Base-by-base conservation (phyloP, 2,888 invertebrate species). In the Embidobia sp. region DNA sequence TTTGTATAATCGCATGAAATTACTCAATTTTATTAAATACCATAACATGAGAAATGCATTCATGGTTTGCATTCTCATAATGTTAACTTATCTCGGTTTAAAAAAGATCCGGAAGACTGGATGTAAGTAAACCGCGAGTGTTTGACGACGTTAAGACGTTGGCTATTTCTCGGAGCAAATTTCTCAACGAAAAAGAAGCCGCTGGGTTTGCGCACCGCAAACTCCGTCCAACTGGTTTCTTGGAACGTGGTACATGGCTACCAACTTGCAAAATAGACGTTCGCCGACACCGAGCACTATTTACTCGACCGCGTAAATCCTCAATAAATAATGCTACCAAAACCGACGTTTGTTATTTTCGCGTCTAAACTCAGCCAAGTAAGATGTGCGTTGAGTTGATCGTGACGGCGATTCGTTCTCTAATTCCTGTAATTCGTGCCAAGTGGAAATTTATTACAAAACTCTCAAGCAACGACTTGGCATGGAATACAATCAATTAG, bases 231-330 rank as follows among this genome's bases (percentile, higher is more conserved):
- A 80, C 83, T 81, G 80, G 80, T 70, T 80, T 80, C 79, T 74
- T 35, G 59, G 80, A 80, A 80, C 76, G 49, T 67, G 61, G 67
- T 70, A 79, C 78, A 81, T 72, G 79, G 80, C 80, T 81, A 81
- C 81, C 80, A 79, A 77, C 76, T 85, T 85, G 85, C 86, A 85
- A 85, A 84, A 85, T 85, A 84, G 82, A 79, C 82, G 81, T 80
- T 79, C 81, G 81, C 67, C 79, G 82, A 81, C 80, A 81, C 80
- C 79, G 79, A 72, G 19, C 49, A 72, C 74, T 80, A 79, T 82
- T 83, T 82, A 80, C 78, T 73, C 72, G 67, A 1, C 11, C 33
- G 77, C 78, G 64, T 51, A 61, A 76, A 63, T 61, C 69, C 67
- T 70, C 75, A 13, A 79, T 79, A 78, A 76, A 78, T 78, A 79